Evolutionary conservation across 2,888 invertebrate genomes (phyloP).

Genomic region (Bellardia pandia): DNA sequence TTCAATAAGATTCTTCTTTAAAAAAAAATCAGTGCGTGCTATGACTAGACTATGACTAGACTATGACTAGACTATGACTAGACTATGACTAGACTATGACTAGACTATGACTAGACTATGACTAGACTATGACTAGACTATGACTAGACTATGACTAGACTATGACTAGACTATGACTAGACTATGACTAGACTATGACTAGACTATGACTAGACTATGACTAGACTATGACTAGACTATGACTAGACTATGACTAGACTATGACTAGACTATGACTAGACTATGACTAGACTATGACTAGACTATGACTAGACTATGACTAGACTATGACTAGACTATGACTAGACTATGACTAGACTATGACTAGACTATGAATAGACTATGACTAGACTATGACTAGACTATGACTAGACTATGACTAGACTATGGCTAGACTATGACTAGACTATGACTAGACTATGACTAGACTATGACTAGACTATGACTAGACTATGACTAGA

Average conservation of each 20-base stretch:
- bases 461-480: neutral
- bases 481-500: neutral
- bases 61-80: no score
- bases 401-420: constrained; percentile 17
- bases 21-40: no score
- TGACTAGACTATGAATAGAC: constrained; percentile 18
- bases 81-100: no score
- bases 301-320: constrained; percentile 18
- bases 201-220: constrained; percentile 21
- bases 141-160: constrained; percentile 21
- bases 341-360: neutral
- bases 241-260: constrained; percentile 23
- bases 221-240: constrained; percentile 23
- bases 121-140: constrained; percentile 21
- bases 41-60: no score
- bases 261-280: constrained; percentile 20
- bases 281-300: constrained; percentile 12
- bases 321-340: neutral
- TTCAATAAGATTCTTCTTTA: no score
- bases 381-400: neutral
- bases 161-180: constrained; percentile 23
- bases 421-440: constrained; percentile 2
- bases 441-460: neutral
- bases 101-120: neutral
- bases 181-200: constrained; percentile 23